phyloP scores from a whole-genome alignment of 2,113 vertebrate species.

The Tiliqua scincoides region DNA sequence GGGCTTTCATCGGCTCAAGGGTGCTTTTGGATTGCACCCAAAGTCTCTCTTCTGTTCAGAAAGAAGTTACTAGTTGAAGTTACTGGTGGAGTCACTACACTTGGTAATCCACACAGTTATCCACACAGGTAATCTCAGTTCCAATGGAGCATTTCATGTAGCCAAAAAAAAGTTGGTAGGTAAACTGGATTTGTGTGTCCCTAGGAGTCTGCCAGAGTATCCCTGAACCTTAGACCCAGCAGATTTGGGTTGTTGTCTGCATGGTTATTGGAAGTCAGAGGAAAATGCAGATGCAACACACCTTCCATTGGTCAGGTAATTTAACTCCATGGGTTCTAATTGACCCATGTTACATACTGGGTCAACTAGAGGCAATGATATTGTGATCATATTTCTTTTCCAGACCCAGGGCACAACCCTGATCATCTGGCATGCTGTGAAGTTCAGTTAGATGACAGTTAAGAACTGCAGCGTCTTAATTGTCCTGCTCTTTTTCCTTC shows the following conservation, averaged over 20 bases:
- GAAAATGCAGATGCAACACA: neutral
- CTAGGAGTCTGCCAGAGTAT: neutral
- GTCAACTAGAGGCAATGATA: neutral
- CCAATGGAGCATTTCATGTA: neutral
- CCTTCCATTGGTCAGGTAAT: neutral
- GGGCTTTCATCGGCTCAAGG: no score
- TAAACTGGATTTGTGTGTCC: neutral
- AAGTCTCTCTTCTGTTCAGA: no score
- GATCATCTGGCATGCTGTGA: neutral
- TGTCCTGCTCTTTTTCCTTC: neutral
- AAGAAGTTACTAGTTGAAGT: no score
- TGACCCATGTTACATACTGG: neutral
- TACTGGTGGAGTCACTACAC: no score
- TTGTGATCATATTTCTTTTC: conserved; percentile 2
- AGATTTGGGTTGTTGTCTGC: neutral
- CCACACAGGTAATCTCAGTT: no score
- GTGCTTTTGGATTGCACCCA: no score
- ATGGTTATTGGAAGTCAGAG: neutral
- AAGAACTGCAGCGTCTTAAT: neutral
- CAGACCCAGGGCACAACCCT: neutral
- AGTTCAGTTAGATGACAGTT: neutral
- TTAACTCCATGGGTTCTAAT: conserved; percentile 1
- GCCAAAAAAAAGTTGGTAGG: no score
- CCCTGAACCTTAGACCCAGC: neutral
- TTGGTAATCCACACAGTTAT: no score